Evolutionary conservation across 1,140 invertebrate genomes (phyloP), one percentile per base, ranked within the genome.

Genomic region (Nautilus pompilius): DNA sequence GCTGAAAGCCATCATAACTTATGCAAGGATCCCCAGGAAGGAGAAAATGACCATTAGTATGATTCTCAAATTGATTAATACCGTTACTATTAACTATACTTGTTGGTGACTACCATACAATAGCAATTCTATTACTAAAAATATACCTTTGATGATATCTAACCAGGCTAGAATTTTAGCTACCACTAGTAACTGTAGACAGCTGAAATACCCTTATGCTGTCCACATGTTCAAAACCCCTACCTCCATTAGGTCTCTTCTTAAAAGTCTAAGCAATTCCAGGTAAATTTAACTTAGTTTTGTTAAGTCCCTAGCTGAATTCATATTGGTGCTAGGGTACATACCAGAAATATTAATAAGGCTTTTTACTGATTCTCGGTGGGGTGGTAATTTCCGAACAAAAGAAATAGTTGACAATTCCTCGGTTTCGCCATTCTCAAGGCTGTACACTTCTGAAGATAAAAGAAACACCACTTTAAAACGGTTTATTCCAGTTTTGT

Each of bases 321-420:
- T n/a, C n/a, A 30, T 26, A 24, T 13, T 22, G 22, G 3, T 22
- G 15, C 29, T 15, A 46, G 15, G 24, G 32, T 6, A 66, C 68
- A 49, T 58, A 78, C 76, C 68, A 45, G 74, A 75, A 10, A 78
- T 67, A 22, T 53, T 58, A 32, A 74, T 49, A 24, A 78, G 61
- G 45, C 65, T 58, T 45, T 69, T 63, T 49, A 78, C 71, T 20
- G 66, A 65, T 66, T 78, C 76, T 30, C 68, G 28, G 49, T 72
- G 71, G 1, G 61, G 62, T 17, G 66, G 63, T 33, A 78, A 36
- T 33, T 65, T 70, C 20, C 64, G 58, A 13, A 69, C 54, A 34
- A 65, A 58, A 8, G 54, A 45, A 17, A 74, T 54, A 59, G 65
- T n/a, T 36, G 29, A 30, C 54, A 36, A 4, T 36, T 30, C 24